Conservation (phyloP, 2,113 vertebrate genomes). For the Aythya baeri region DNA sequence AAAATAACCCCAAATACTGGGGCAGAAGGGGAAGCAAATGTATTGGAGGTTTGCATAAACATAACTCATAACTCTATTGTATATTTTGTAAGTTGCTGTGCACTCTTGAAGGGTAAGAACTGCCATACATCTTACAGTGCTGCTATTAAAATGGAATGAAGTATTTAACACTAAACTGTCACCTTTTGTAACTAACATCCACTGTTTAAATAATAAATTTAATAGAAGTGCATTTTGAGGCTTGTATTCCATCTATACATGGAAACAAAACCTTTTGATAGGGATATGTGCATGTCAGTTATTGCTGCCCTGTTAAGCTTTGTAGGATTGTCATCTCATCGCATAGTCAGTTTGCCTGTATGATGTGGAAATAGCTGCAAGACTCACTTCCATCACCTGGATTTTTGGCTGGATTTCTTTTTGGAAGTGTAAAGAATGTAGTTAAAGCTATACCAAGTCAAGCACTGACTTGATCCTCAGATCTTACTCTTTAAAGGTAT, state of each 20-base stretch:
- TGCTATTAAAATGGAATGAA: neutral
- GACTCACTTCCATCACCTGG: neutral
- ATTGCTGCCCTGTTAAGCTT: neutral
- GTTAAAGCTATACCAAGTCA: neutral
- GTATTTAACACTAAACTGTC: neutral
- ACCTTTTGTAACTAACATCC: slow-evolving; percentile 34
- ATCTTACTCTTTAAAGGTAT: neutral
- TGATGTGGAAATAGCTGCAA: neutral
- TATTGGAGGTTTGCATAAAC: neutral
- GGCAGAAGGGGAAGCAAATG: neutral
- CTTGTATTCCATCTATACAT: neutral
- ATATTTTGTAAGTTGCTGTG: slow-evolving; percentile 31
- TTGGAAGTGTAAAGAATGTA: neutral
- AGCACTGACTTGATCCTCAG: neutral
- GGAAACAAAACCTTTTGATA: neutral
- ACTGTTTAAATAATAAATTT: slow-evolving; percentile 64
- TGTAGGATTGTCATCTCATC: neutral
- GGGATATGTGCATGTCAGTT: neutral
- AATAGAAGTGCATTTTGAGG: slow-evolving; percentile 56
- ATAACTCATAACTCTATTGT: neutral
- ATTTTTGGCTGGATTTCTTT: neutral
- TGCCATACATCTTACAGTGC: neutral
- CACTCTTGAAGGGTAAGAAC: neutral
- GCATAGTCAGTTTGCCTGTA: neutral
- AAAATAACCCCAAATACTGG: slow-evolving; percentile 54